These are phyloP conservation scores for Mobula hypostoma DNA, from an alignment of 2,113 vertebrate species.

Conservation along the genomic window DNA sequence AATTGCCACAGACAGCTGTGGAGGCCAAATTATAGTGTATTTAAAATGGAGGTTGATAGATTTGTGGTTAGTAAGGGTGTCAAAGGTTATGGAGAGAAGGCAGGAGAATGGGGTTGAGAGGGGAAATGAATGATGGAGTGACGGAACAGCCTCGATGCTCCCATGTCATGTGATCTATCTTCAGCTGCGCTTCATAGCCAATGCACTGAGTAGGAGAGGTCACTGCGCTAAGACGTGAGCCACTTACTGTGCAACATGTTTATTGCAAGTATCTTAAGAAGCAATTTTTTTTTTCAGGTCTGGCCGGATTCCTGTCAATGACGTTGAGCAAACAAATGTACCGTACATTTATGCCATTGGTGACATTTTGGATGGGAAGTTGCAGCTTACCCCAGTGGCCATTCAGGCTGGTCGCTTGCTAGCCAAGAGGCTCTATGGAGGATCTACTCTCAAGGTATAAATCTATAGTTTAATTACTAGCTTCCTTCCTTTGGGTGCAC, in stretches of 20 bases:
- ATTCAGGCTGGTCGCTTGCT: conserved; percentile 68
- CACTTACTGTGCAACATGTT: neutral
- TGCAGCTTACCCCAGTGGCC: conserved; percentile 68
- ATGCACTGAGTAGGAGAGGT: neutral
- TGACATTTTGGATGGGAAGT: conserved; percentile 64
- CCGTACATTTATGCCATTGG: conserved; percentile 68
- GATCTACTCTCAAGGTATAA: conserved; percentile 54
- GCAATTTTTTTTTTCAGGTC: conserved; percentile 51
- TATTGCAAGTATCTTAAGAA: neutral
- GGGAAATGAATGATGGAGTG: too few species aligned
- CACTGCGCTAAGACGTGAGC: neutral
- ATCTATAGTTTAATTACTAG: too few species aligned
- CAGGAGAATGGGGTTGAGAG: too few species aligned
- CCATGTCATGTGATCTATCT: too few species aligned
- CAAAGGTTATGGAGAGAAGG: too few species aligned
- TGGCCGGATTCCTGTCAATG: conserved; percentile 68
- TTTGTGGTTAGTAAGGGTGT: too few species aligned
- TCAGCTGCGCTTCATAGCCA: too few species aligned
- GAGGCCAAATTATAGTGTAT: too few species aligned
- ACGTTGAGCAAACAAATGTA: conserved; percentile 67
- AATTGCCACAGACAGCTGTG: too few species aligned
- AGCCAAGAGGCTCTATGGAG: conserved; percentile 61
- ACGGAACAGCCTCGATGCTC: too few species aligned
- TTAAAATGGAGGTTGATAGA: too few species aligned
- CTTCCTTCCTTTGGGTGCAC: too few species aligned